A percentile compares a stretch with the other conserved stretches of the same genome.
Evolutionary conservation across 1,140 invertebrate genomes (phyloP).

Genomic region (Sweltsa coloradensis): DNA sequence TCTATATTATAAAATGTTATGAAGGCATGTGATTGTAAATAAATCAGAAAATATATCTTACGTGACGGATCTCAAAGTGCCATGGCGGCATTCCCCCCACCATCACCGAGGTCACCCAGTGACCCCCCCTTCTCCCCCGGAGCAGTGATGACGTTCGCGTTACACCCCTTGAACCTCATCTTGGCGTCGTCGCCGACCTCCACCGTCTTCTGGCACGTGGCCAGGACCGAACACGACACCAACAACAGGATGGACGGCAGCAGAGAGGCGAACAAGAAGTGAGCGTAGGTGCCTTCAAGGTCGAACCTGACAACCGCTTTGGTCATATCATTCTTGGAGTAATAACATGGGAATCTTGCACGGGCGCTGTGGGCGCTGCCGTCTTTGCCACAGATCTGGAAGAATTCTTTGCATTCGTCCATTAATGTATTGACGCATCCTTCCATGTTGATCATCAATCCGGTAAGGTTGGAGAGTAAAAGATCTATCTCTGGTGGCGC

Average conservation of each 20-base stretch:
- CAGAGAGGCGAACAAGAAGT: slow-evolving; percentile 68
- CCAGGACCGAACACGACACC: slow-evolving; percentile 67
- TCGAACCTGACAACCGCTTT: slow-evolving; percentile 72
- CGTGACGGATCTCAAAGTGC: slow-evolving; percentile 87
- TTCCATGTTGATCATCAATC: slow-evolving; percentile 74
- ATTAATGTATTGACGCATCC: slow-evolving; percentile 77
- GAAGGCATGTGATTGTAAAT: too few species aligned
- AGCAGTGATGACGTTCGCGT: slow-evolving; percentile 27
- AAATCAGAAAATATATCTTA: slow-evolving; percentile 52
- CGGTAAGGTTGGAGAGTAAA: slow-evolving; percentile 72
- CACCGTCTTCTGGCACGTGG: slow-evolving; percentile 74
- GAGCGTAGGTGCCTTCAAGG: slow-evolving; percentile 58
- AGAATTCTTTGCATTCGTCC: slow-evolving; percentile 77
- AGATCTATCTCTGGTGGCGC: slow-evolving; percentile 66
- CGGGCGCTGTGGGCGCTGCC: slow-evolving; percentile 40
- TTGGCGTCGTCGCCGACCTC: slow-evolving; percentile 79
- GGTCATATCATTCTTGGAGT: slow-evolving; percentile 51
- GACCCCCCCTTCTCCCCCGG: slow-evolving; percentile 27
- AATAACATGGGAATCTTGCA: slow-evolving; percentile 62
- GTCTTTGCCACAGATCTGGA: slow-evolving; percentile 66
- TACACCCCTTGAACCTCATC: slow-evolving; percentile 71
- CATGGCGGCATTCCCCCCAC: slow-evolving; percentile 40
- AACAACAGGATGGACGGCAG: slow-evolving; percentile 70
- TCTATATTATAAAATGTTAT: too few species aligned
- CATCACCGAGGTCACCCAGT: slow-evolving; percentile 30